Evolutionary conservation across 2,113 vertebrate species (phyloP), one percentile per base, ranked within the genome.

Genomic region (Spheniscus mendiculus): DNA sequence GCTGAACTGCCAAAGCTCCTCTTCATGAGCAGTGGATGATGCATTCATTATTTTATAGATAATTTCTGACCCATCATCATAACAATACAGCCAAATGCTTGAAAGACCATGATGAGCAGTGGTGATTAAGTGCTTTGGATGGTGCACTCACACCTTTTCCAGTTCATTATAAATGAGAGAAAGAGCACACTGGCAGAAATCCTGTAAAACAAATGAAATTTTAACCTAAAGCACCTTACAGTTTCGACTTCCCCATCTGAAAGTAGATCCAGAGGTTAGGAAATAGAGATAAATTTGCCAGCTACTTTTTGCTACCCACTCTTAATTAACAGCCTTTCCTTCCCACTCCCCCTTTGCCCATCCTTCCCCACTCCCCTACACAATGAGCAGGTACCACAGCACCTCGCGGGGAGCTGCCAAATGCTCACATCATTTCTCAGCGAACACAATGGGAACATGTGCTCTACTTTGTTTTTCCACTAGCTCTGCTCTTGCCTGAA

Each of bases 401-500:
- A 8, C 53, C 59, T 67, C 5, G 17, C 2, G 2, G 62, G 83
- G 69, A 89, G 42, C 72, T 70, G 72, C 62, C 69, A 10, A 34
- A 19, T 6, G 19, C 45, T 17, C 53, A 2, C 77, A n/a, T 29
- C 49, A 9, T 40, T 79, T 40, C 74, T 65, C 45, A 36, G 76
- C 62, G 76, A 87, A 50, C 47, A 19, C 63, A 53, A 27, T 27
- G 4, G 25, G 11, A 92, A 25, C 84, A 25, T 3, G 47, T 20
- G 92, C 85, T 95, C 82, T 16, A 7, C 38, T 63, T 44, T 83
- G 72, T 36, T 88, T 79, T 65, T 19, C 79, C 80, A 63, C 42
- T 8, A 21, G 70, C 63, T 88, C 91, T 76, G 55, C 95, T 97
- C 74, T 96, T 63, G 58, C 89, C 93, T 73, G 74, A 77, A 97